A percentile compares a stretch with the other conserved stretches of the same genome.
These are phyloP conservation scores for Leptinotarsa defecta DNA, from an alignment of 1,140 invertebrate genomes.

Conservation along the genomic window DNA sequence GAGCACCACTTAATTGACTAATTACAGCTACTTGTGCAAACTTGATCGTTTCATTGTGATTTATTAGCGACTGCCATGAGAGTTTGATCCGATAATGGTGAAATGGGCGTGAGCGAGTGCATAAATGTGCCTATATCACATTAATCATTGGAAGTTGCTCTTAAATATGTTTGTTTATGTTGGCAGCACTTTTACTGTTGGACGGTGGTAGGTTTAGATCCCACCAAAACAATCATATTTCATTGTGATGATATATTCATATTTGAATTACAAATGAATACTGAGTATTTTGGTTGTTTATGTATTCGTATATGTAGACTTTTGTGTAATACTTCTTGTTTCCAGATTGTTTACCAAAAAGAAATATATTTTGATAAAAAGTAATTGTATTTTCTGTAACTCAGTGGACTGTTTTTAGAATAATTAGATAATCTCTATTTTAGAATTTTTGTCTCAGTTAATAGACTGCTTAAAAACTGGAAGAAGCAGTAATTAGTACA, in stretches of 20 bases:
- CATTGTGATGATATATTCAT: background rate
- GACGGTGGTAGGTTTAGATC: background rate
- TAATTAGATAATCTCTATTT: no score
- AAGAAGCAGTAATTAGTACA: no score
- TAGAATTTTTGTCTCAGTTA: no score
- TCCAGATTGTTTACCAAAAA: no score
- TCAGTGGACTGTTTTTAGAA: no score
- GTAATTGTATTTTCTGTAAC: no score
- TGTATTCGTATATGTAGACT: no score
- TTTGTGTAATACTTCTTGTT: no score
- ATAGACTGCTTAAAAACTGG: no score
- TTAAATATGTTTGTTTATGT: background rate
- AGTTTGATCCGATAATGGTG: constrained; percentile 7
- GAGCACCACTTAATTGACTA: constrained; percentile 2
- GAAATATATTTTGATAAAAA: no score
- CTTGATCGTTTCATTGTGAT: constrained; percentile 16
- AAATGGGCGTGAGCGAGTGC: constrained; percentile 11
- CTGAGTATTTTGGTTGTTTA: background rate
- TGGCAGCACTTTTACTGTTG: background rate
- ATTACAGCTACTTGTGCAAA: constrained; percentile 10
- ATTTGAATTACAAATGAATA: background rate
- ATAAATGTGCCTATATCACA: constrained; percentile 1
- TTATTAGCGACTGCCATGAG: constrained; percentile 13
- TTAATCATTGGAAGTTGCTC: background rate
- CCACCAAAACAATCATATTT: background rate